Evolutionary conservation across 2,113 vertebrate species (phyloP).

Genomic region (Lethenteron reissneri): DNA sequence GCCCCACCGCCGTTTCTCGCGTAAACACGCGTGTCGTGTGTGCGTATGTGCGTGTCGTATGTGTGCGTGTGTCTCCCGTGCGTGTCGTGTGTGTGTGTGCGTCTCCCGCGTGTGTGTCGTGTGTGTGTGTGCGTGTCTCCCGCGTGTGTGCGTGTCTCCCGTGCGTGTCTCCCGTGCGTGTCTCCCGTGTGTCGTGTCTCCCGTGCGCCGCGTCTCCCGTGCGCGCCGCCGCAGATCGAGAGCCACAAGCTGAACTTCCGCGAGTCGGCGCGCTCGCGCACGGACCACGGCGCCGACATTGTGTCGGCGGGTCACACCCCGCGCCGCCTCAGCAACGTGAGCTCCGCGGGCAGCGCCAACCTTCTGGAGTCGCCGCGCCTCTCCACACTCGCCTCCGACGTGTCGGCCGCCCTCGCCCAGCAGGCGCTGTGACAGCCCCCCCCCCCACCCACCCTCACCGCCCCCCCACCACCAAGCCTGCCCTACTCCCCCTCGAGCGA

Average conservation of each 20-base stretch:
- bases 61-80: too few species aligned
- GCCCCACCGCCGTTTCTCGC: too few species aligned
- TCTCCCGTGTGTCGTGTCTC: too few species aligned
- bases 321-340: conserved; percentile 67
- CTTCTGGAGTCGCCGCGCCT: conserved; percentile 76
- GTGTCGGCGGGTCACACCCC: conserved; percentile 60
- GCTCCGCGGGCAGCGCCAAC: conserved; percentile 87
- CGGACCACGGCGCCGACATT: conserved; percentile 81
- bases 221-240: conserved; percentile 44
- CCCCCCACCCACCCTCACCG: not conserved
- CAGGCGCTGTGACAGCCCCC: conserved; percentile 65
- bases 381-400: conserved; percentile 78
- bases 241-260: conserved; percentile 69
- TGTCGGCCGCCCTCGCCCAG: conserved; percentile 84
- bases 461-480: not conserved
- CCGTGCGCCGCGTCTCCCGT: too few species aligned
- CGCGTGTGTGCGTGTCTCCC: too few species aligned
- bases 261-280: conserved; percentile 61
- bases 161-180: too few species aligned
- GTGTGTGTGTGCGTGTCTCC: too few species aligned
- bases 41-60: too few species aligned
- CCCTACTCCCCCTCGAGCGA: not conserved
- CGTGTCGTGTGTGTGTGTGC: too few species aligned
- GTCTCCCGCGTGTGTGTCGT: too few species aligned
- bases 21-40: too few species aligned